A percentile compares a stretch with the other conserved stretches of the same genome.
Conservation (phyloP, 2,888 invertebrate genomes). For the Ypsolopha sequella region DNA sequence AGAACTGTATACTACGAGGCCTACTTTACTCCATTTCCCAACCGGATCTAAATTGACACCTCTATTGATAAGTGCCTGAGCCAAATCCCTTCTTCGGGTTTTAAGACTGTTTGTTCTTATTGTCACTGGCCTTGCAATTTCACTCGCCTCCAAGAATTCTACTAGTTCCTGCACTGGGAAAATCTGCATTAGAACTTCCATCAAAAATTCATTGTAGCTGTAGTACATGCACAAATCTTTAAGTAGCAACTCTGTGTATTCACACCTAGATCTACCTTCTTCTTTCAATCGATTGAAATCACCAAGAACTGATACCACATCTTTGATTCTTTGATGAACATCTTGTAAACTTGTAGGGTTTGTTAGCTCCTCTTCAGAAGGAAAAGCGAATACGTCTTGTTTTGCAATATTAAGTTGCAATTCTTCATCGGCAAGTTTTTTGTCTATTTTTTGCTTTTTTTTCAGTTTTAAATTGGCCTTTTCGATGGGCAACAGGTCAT, state of each 20-base stretch:
- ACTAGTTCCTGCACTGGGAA: slow-evolving; percentile 89
- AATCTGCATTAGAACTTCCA: slow-evolving; percentile 91
- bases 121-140: slow-evolving; percentile 94
- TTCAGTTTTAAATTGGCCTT: slow-evolving; percentile 83
- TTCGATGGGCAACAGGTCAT: slow-evolving; percentile 88
- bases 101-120: slow-evolving; percentile 97
- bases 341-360: slow-evolving; percentile 83
- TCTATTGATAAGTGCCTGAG: slow-evolving; percentile 93
- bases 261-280: slow-evolving; percentile 78
- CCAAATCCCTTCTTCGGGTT: slow-evolving; percentile 90
- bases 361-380: slow-evolving; percentile 79
- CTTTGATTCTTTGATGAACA: slow-evolving; percentile 90
- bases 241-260: slow-evolving; percentile 84
- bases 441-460: slow-evolving; percentile 77
- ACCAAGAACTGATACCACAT: slow-evolving; percentile 82
- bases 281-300: slow-evolving; percentile 83
- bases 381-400: slow-evolving; percentile 84
- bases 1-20: slow-evolving; percentile 95
- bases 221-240: slow-evolving; percentile 94
- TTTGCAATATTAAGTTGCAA: slow-evolving; percentile 83
- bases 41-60: slow-evolving; percentile 99
- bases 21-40: slow-evolving; percentile 99
- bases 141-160: slow-evolving; percentile 97
- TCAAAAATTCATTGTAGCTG: slow-evolving; percentile 96
- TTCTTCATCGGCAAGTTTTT: slow-evolving; percentile 83